Evolutionary conservation across 2,888 invertebrate species (phyloP), one percentile per base, ranked within the genome.

Genomic region (Apotomis capreana): DNA sequence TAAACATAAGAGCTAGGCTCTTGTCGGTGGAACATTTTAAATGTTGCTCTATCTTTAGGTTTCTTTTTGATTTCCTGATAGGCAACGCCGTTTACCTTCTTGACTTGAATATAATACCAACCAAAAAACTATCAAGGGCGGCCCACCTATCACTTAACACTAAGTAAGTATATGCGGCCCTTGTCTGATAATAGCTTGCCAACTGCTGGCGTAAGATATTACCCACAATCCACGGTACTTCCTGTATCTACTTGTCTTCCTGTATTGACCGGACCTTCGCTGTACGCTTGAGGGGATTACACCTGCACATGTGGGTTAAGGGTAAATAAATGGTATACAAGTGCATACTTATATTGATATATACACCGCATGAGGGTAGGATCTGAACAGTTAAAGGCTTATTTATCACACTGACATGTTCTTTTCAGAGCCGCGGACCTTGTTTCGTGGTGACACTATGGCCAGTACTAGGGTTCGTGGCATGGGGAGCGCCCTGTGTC

Each of bases 401-500:
- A 26, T 2, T 26, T 26, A 26, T 26, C 26, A 26, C 26, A 26
- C 26, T 26, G 26, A 26, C 1, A 26, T 26, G 26, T 26, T 96
- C 26, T 2, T 26, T 26, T 49, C 95, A 97, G 88, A 96, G 96
- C 74, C 95, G 97, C 70, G 97, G 98, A 75, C 94, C 97, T 3
- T 96, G 97, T 81, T 97, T 96, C 86, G 96, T 98, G 70, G 90
- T 97, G 44, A 95, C 96, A 64, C 84, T 97, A 2, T 96, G 96
- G 89, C 96, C 96, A 74, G 94, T 94, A 76, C 86, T 97, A 92
- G 84, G 88, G 85, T 84, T 91, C 71, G 92, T 94, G 74, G 94
- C 95, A 60, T 95, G 95, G 95, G 95, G 95, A 15, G 89, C 94
- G 2, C 97, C 98, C 0, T 87, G 95, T 0, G 82, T 96, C 6